Base-by-base conservation (phyloP, 2,797 vertebrate genomes). In the Ceryle rudis region DNA sequence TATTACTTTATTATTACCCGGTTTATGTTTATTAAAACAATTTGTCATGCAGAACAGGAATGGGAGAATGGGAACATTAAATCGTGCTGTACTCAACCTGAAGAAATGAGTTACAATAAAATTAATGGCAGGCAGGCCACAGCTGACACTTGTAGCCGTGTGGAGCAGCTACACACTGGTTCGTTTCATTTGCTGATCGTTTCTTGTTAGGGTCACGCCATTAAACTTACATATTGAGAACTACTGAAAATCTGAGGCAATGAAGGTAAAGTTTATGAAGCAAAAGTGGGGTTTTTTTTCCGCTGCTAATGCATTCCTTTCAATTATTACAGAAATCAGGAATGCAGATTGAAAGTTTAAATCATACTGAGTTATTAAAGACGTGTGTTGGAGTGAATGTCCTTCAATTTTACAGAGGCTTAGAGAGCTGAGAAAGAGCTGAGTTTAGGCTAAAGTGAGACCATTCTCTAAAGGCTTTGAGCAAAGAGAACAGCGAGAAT, bases 21-120 rank as follows among this genome's bases (percentile, higher is more conserved):
- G 98, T 99, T 99, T 99, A 99, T 99, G 99, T 99, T 99, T 99
- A 99, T 99, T 99, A 99, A 99, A 99, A 99, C 99, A 99, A 99
- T 99, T 99, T 99, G 99, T 99, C 99, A 99, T 99, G 99, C 99
- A 99, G 99, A 99, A 99, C 99, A 99, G 99, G 98, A 99, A 98
- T 98, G 98, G 98, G 98, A 98, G 99, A 99, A 99, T 98, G 99
- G 99, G 99, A 99, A 98, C 99, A 99, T 99, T 99, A 99, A 99
- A 99, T 99, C 98, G 98, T 98, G 98, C 98, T 98, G 97, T 99
- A 99, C 98, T 99, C 98, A 98, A 98, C 99, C 99, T 98, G 98
- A 98, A 99, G 98, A 99, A 99, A 99, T 99, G 99, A 99, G 98
- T 99, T 99, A 99, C 98, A 97, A 99, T 99, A 99, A 99, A 99